Evolutionary conservation across 2,797 vertebrate species (phyloP).

Genomic region (Esox masquinongy): DNA sequence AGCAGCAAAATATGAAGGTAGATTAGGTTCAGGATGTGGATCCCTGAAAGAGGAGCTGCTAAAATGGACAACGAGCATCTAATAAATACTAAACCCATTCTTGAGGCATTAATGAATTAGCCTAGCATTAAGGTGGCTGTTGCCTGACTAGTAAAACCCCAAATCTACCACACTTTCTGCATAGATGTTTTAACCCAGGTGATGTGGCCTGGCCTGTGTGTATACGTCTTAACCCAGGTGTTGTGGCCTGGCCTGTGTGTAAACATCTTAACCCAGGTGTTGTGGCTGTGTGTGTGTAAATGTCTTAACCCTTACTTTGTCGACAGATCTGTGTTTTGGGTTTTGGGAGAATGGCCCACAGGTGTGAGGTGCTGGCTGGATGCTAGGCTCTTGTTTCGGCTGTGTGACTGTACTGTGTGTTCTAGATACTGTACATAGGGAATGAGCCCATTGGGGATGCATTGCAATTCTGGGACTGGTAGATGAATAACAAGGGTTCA

Average conservation of each 20-base stretch:
- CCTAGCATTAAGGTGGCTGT: neutral
- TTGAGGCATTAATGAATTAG: too few species aligned
- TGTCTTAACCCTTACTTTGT: too few species aligned
- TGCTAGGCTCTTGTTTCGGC: neutral
- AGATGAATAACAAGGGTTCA: neutral
- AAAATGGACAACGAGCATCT: too few species aligned
- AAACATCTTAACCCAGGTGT: neutral
- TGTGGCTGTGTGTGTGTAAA: neutral
- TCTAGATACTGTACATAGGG: too few species aligned
- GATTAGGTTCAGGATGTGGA: neutral
- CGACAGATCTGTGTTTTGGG: constrained; percentile 52
- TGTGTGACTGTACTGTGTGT: constrained; percentile 48
- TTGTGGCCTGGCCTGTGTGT: neutral
- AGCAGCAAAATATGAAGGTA: neutral
- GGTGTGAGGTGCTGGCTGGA: constrained; percentile 13
- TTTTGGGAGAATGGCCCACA: constrained; percentile 53
- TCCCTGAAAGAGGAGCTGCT: too few species aligned
- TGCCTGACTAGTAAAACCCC: neutral
- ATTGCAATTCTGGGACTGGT: neutral
- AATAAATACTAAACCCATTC: too few species aligned
- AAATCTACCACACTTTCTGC: too few species aligned
- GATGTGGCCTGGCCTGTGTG: neutral
- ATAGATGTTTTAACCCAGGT: neutral
- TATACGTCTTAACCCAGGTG: neutral
- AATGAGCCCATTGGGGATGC: too few species aligned